Evolutionary conservation across 2,797 vertebrate species (phyloP), one percentile per base, ranked within the genome.

Genomic region (Sebastes reedi): DNA sequence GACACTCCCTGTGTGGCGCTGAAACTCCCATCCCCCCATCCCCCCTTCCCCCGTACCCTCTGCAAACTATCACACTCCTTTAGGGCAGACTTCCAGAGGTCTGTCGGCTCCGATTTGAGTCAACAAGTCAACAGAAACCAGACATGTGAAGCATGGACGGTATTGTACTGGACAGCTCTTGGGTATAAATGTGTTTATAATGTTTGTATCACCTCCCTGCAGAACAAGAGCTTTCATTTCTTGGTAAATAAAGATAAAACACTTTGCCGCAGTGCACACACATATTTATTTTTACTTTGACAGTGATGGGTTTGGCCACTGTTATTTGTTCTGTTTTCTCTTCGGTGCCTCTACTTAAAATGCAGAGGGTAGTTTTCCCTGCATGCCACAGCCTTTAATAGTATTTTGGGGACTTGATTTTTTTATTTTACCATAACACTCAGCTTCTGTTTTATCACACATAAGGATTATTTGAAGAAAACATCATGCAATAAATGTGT

Each of bases 91-190:
- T 65, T 88, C 85, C 73, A 71, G 54, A 32, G 79, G 72, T 59
- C 89, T 92, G 94, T 89, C 92, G 84, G 85, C 90, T 91, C 86
- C 32, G 67, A 93, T 95, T 74, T 76, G 50, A 90, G 70, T 93
- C 90, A 87, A 72, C 75, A 78, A 75, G 84, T 81, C 77, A 56
- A 80, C 78, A 81, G 59, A 46, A 79, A 74, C 7, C 83, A 79
- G 64, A 72, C 55, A 18, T 18, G 32, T 62, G 65, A 60, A 69
- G 75, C 83, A 3, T 67, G 81, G 62, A 61, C 84, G 25, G 20
- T 16, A 13, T 13, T 73, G 61, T 5, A 22, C 66, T 30, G 29
- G 52, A 68, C 34, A 20, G 50, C 46, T 81, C 32, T 32, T 20
- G 54, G 39, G 66, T 69, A 24, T 66, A 30, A 76, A 74, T 72